Conservation (phyloP, 2,113 vertebrate species). For the Alces alces region DNA sequence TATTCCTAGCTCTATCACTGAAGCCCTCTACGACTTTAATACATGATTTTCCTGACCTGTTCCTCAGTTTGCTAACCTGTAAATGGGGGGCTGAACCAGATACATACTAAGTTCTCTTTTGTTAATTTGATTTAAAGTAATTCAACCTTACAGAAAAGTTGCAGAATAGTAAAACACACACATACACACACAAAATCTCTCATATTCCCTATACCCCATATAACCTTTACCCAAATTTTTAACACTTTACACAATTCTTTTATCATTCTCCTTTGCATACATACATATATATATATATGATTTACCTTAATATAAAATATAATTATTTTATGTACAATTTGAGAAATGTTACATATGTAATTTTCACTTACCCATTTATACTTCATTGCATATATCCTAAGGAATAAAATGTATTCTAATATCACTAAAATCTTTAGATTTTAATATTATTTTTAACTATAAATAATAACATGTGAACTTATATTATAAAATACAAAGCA, state of each 20-base stretch:
- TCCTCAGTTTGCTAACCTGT: neutral
- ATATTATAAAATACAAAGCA: neutral
- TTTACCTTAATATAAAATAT: neutral
- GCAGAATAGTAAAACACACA: neutral
- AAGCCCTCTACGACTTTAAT: neutral
- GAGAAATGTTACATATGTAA: neutral
- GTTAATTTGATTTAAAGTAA: neutral
- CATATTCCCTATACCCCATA: neutral
- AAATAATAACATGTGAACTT: neutral
- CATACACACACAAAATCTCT: neutral
- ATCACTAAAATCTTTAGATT: neutral
- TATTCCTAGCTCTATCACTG: neutral
- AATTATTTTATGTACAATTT: neutral
- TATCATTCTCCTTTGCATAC: neutral
- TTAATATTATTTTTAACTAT: neutral
- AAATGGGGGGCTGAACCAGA: neutral
- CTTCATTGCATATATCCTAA: neutral
- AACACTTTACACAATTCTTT: neutral
- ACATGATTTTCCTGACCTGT: neutral
- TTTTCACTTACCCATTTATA: neutral
- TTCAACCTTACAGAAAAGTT: neutral
- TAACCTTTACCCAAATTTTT: neutral
- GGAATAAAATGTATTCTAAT: neutral
- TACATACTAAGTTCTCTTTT: neutral
- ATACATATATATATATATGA: neutral